Evolutionary conservation across 1,140 invertebrate species (phyloP).

Genomic region (Tetragonula clypearis): DNA sequence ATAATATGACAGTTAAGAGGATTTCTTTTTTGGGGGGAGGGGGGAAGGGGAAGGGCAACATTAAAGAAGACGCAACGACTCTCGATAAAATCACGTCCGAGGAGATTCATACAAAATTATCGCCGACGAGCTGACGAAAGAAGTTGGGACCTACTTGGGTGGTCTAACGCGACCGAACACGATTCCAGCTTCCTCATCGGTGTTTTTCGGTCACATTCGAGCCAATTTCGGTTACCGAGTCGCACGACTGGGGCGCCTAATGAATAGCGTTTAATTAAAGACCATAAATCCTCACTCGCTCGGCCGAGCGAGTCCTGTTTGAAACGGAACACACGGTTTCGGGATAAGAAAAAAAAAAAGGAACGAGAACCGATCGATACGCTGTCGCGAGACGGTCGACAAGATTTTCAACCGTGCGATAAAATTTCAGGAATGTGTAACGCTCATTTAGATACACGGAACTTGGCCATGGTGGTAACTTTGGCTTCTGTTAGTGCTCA

Average conservation of each 20-base stretch:
- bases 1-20: slow-evolving; percentile 15
- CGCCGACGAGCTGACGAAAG: not conserved
- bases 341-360: slow-evolving; percentile 41
- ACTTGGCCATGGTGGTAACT: not conserved
- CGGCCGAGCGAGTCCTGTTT: slow-evolving; percentile 18
- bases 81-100: slow-evolving; percentile 25
- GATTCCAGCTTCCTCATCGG: slow-evolving; percentile 52
- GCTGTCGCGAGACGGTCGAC: slow-evolving; percentile 17
- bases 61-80: not conserved
- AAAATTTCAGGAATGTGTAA: slow-evolving; percentile 59
- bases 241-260: slow-evolving; percentile 50
- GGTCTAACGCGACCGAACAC: slow-evolving; percentile 43
- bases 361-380: too few species aligned
- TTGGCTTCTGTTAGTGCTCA: not conserved
- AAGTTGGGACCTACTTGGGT: slow-evolving; percentile 41
- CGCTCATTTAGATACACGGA: slow-evolving; percentile 15
- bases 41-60: not conserved
- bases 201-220: slow-evolving; percentile 37
- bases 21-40: not conserved
- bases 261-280: slow-evolving; percentile 69
- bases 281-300: slow-evolving; percentile 58
- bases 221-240: slow-evolving; percentile 51
- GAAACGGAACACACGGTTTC: not conserved
- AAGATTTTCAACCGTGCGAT: slow-evolving; percentile 40
- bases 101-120: not conserved